Evolutionary conservation across 2,888 invertebrate genomes (phyloP).

Genomic region (Drosophila leonis): DNA sequence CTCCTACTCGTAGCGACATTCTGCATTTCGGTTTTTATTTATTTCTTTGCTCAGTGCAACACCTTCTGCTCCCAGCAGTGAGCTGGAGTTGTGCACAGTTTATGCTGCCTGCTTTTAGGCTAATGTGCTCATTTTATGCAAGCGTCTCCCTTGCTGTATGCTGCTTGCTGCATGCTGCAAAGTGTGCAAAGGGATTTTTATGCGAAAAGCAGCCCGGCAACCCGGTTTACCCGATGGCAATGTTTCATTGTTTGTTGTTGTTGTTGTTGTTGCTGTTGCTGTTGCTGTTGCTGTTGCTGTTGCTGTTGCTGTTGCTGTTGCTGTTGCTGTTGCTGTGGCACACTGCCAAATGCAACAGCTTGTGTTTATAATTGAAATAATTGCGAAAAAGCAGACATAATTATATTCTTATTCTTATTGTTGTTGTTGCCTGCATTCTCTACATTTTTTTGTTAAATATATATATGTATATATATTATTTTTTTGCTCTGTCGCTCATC

Average conservation of each 20-base stretch:
- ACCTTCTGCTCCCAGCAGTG: constrained; percentile 32
- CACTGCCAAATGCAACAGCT: constrained; percentile 69
- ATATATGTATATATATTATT: neutral
- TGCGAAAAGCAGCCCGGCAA: constrained; percentile 25
- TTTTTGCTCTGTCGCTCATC: constrained; percentile 39
- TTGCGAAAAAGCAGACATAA: constrained; percentile 72
- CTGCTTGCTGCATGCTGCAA: constrained; percentile 19
- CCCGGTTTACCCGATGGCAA: constrained; percentile 36
- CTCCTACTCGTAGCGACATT: neutral
- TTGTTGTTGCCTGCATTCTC: constrained; percentile 27
- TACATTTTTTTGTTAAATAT: neutral
- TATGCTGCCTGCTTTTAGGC: constrained; percentile 67
- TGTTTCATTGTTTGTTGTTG: constrained; percentile 55
- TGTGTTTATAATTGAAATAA: constrained; percentile 77
- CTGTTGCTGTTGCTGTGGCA: constrained; percentile 40
- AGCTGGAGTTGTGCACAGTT: constrained; percentile 41
- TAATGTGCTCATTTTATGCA: constrained; percentile 71
- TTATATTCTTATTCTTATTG: constrained; percentile 62
- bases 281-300: constrained; percentile 38
- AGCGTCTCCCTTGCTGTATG: constrained; percentile 28
- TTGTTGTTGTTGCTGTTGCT: constrained; percentile 30
- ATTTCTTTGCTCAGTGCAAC: constrained; percentile 50
- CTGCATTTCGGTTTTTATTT: constrained; percentile 24
- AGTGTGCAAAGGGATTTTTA: constrained; percentile 62
- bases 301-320: constrained; percentile 40